These are phyloP conservation scores for Bursaphelenchus okinawaensis DNA, from an alignment of 2,888 invertebrate species.

Conservation along the genomic window DNA sequence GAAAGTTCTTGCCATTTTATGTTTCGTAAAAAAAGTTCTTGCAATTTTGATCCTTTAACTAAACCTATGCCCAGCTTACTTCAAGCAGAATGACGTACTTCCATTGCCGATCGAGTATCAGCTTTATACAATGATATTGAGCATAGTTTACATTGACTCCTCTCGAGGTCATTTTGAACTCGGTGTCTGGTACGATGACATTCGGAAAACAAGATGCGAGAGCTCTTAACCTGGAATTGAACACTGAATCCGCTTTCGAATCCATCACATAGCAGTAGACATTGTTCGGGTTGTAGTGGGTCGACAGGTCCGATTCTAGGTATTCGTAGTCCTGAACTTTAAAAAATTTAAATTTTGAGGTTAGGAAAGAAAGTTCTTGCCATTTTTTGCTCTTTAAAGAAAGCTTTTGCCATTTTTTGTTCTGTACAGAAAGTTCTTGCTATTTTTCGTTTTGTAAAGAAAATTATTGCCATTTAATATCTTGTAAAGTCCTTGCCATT, in stretches of 20 bases:
- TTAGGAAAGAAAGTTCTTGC: too few relatives aligned
- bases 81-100: constrained; percentile 14
- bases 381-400: too few relatives aligned
- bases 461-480: too few relatives aligned
- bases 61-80: background rate
- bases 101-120: background rate
- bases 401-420: too few relatives aligned
- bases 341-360: background rate
- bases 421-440: too few relatives aligned
- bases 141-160: constrained; percentile 1
- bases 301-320: constrained; percentile 15
- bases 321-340: constrained; percentile 3
- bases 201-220: constrained; percentile 12
- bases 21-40: background rate
- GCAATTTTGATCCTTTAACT: background rate
- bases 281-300: constrained; percentile 12
- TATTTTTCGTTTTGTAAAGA: too few relatives aligned
- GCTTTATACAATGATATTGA: constrained; percentile 10
- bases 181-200: background rate
- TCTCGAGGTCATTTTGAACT: constrained; percentile 4
- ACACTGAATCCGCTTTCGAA: background rate
- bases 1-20: background rate
- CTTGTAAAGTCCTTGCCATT: too few relatives aligned
- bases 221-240: constrained; percentile 3
- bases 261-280: constrained; percentile 17